Evolutionary conservation across 2,797 vertebrate species (phyloP).

Genomic region (Aphelocoma californica): DNA sequence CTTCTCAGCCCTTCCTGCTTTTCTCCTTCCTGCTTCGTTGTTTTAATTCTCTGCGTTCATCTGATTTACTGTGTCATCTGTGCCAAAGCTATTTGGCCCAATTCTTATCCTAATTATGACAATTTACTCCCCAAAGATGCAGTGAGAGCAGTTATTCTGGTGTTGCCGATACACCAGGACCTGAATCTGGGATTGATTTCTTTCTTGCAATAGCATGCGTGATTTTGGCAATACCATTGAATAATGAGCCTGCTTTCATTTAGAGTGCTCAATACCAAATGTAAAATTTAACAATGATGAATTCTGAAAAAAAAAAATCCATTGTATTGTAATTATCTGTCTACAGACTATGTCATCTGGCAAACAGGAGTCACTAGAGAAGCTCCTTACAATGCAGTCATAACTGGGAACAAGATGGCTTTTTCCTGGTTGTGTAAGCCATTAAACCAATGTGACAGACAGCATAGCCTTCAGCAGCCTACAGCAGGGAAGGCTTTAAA

Average conservation of each 20-base stretch:
- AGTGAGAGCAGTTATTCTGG: not conserved
- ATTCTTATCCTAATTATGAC: not conserved
- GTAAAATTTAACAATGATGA: not conserved
- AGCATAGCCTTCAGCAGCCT: not conserved
- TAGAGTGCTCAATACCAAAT: not conserved
- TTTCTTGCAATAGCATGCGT: not conserved
- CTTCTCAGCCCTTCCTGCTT: not conserved
- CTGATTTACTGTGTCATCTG: not conserved
- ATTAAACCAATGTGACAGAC: not conserved
- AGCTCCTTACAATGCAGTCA: not conserved
- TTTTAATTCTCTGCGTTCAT: not conserved
- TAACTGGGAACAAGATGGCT: not conserved
- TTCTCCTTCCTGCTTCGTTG: not conserved
- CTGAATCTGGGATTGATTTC: not conserved
- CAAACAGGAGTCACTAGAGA: not conserved
- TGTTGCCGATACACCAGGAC: not conserved
- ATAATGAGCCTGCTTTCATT: not conserved
- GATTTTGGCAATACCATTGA: not conserved
- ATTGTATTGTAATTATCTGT: not conserved
- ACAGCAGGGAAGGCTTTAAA: not conserved
- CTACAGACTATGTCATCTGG: not conserved
- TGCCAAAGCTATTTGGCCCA: not conserved
- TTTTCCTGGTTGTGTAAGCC: not conserved
- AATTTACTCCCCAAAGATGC: not conserved
- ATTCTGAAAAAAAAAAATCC: not conserved